phyloP scores from a whole-genome alignment of 2,888 invertebrate genomes.

The Philereme vetulata region DNA sequence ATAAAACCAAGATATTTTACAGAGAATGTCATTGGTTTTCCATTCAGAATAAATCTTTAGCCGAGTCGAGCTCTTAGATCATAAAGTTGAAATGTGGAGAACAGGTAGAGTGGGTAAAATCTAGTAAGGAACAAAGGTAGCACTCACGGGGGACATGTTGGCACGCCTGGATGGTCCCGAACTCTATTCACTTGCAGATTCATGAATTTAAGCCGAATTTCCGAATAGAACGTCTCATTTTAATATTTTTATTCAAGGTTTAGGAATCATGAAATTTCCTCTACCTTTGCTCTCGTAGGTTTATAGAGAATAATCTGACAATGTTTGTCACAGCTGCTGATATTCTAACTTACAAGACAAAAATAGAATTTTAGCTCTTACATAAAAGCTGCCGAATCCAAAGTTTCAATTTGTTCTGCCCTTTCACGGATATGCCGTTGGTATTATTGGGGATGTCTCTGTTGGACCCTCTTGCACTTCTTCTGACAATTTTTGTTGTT shows the following conservation, averaged over 20 bases:
- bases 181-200: conserved; percentile 36
- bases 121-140: conserved; percentile 41
- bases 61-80: conserved; percentile 32
- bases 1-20: conserved; percentile 21
- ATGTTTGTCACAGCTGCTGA: conserved; percentile 14
- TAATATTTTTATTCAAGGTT: conserved; percentile 28
- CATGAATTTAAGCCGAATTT: conserved; percentile 38
- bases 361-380: conserved; percentile 10
- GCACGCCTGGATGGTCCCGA: conserved; percentile 42
- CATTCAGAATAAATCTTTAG: conserved; percentile 33
- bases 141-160: conserved; percentile 42
- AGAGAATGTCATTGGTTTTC: conserved; percentile 29
- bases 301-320: conserved; percentile 20
- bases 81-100: conserved; percentile 32
- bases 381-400: conserved; percentile 9
- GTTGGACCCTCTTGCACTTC: background rate
- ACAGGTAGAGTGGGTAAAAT: conserved; percentile 39
- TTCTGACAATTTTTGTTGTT: background rate
- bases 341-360: conserved; percentile 8
- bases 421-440: conserved; percentile 2
- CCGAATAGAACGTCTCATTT: conserved; percentile 30
- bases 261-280: conserved; percentile 19
- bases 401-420: conserved; percentile 14
- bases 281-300: conserved; percentile 21
- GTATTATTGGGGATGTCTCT: background rate